These are phyloP conservation scores for Osmerus eperlanus DNA, from an alignment of 2,113 vertebrate species.

Conservation along the genomic window DNA sequence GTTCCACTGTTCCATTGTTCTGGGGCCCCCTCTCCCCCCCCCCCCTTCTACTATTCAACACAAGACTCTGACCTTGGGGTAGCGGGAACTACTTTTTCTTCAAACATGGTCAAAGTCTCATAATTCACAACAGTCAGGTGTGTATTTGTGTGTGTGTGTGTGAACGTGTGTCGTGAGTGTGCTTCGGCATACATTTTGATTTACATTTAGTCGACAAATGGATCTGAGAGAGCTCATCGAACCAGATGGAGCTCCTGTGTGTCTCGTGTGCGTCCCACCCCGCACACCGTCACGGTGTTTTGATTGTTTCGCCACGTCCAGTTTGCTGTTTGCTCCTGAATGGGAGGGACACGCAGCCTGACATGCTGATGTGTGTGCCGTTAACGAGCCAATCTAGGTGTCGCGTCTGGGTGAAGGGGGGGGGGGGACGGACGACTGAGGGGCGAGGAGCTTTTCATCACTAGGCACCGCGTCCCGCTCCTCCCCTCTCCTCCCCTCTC, in stretches of 20 bases:
- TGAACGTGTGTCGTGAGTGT: background rate
- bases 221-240: too few relatives aligned
- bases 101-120: too few relatives aligned
- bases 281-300: slow-evolving; percentile 7
- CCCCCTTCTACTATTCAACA: too few relatives aligned
- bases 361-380: slow-evolving; percentile 35
- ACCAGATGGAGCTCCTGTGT: slow-evolving; percentile 5
- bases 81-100: too few relatives aligned
- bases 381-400: slow-evolving; percentile 58
- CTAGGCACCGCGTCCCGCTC: slow-evolving; percentile 33
- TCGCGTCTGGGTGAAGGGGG: slow-evolving; percentile 47
- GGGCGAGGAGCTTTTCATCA: slow-evolving; percentile 50
- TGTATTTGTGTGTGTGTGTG: background rate
- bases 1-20: too few relatives aligned
- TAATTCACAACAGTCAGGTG: background rate
- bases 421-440: background rate
- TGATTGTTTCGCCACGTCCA: slow-evolving; percentile 20
- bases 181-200: background rate
- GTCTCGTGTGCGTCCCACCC: background rate
- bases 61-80: too few relatives aligned
- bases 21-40: background rate
- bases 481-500: slow-evolving; percentile 65
- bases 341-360: slow-evolving; percentile 22
- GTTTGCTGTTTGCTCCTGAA: slow-evolving; percentile 42
- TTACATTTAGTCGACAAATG: too few relatives aligned